phyloP scores from a whole-genome alignment of 53 echinoderm and acorn worm species.

The Henricia sp. region DNA sequence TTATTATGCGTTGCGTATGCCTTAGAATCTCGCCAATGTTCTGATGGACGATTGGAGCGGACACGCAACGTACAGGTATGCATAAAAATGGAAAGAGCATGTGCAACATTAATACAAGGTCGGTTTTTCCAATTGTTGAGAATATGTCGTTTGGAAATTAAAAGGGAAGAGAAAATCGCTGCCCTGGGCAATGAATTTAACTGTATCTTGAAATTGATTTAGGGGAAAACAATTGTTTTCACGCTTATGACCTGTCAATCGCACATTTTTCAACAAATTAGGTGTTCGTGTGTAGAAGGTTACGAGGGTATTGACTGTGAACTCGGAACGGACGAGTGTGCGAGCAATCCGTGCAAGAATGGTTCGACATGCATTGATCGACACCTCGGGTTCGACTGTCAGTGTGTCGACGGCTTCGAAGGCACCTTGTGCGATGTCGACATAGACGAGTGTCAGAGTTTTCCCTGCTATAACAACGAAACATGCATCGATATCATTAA shows the following conservation, averaged over 20 bases:
- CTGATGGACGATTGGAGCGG: background rate
- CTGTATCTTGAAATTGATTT: too few species aligned
- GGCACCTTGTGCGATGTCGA: conserved; percentile 40
- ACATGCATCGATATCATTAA: conserved; percentile 19
- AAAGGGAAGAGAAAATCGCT: background rate
- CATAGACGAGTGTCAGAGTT: conserved; percentile 51
- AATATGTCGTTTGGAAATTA: background rate
- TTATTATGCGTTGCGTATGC: background rate
- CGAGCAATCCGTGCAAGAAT: conserved; percentile 51
- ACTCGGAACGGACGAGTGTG: conserved; percentile 46
- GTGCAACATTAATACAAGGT: too few species aligned
- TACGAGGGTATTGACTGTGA: conserved; percentile 54
- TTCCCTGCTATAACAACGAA: conserved; percentile 20
- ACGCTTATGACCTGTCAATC: background rate
- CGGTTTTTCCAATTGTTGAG: too few species aligned
- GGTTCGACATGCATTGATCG: conserved; percentile 48
- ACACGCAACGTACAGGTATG: background rate
- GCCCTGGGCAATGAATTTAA: too few species aligned
- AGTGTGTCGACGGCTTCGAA: conserved; percentile 22
- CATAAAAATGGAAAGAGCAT: background rate
- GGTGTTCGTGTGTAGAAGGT: conserved; percentile 36
- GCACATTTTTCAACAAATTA: background rate
- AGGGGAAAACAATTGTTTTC: background rate
- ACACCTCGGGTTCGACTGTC: conserved; percentile 27
- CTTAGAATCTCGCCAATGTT: background rate